Evolutionary conservation across 2,113 vertebrate genomes (phyloP), one percentile per base, ranked within the genome.

Genomic region (Oryzias curvinotus): DNA sequence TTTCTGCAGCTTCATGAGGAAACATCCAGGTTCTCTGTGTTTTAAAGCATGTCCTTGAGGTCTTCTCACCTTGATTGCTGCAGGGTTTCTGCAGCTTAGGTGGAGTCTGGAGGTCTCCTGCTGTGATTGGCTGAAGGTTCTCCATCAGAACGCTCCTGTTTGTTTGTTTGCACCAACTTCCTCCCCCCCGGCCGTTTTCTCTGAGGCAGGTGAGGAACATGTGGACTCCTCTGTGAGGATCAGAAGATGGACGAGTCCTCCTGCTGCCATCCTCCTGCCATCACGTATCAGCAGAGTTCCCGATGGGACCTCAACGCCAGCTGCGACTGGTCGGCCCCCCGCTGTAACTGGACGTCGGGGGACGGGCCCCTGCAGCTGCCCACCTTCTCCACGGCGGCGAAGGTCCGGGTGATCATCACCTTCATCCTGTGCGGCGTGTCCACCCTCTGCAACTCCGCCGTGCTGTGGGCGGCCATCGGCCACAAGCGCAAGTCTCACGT

Each of bases 401-500:
- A 88, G 71, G 64, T 81, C 73, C 52, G 87, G 67, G 87, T 88
- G 23, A 79, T 88, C 19, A 30, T 85, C 3, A 88, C 85, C 55
- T 87, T 88, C 63, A 84, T 79, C 56, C 55, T 88, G 44, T 88
- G 84, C 18, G 81, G 76, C 25, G 15, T 84, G 1, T 87, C 87
- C 25, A 65, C 83, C 3, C 45, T 81, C 48, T 85, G 87, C 65
- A 88, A 88, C 36, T 17, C 80, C 23, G 73, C 74, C 14, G 84
- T 85, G 48, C 57, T 88, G 18, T 85, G 84, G 84, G 83, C 77
- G 0, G 77, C 66, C 19, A 68, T 57, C 5, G 52, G 72, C 43
- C 72, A 85, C 62, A 84, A 75, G n/a, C 78, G 78, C 16, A 81
- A 84, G 41, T 94, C 92, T 43, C 93, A 93, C 0, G 88, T 94